Evolutionary conservation across 2,797 vertebrate genomes (phyloP).

Genomic region (Syndactyla subalaris): DNA sequence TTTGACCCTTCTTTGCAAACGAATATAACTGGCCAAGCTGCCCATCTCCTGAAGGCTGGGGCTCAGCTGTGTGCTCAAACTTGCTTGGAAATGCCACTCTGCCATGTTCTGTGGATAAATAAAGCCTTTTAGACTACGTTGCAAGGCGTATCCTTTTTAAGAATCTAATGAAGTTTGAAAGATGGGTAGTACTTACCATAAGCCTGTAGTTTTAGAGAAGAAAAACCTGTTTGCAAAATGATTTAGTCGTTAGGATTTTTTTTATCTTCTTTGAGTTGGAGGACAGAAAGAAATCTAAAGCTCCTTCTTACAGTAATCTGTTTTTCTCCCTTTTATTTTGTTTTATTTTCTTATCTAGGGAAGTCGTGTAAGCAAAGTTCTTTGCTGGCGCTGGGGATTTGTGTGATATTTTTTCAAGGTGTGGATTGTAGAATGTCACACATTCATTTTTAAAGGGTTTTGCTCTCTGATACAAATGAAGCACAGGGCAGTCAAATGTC

Average conservation of each 20-base stretch:
- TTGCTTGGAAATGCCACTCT: slow-evolving; percentile 6
- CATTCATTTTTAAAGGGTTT: slow-evolving; percentile 79
- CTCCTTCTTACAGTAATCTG: slow-evolving; percentile 53
- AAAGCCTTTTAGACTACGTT: not conserved
- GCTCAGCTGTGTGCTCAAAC: not conserved
- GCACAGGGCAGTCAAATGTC: slow-evolving; percentile 73
- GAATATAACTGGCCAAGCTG: not conserved
- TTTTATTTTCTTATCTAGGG: slow-evolving; percentile 70
- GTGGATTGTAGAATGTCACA: slow-evolving; percentile 74
- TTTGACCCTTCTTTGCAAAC: not conserved
- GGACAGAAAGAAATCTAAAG: slow-evolving; percentile 26
- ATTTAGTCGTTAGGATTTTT: slow-evolving; percentile 39
- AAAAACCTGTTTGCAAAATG: slow-evolving; percentile 48
- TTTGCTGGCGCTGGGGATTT: slow-evolving; percentile 39
- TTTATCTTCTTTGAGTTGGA: not conserved
- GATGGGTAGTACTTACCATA: slow-evolving; percentile 9
- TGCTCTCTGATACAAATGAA: slow-evolving; percentile 68
- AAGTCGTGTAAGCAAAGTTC: slow-evolving; percentile 38
- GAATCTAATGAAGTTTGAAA: slow-evolving; percentile 14
- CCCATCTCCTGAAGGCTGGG: not conserved
- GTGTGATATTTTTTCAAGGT: slow-evolving; percentile 71
- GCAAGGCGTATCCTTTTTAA: slow-evolving; percentile 2
- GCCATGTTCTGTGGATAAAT: not conserved
- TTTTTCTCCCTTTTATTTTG: slow-evolving; percentile 61
- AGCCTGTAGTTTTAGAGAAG: slow-evolving; percentile 49